These are phyloP conservation scores for Ceratoteleas bidentatus DNA, from an alignment of 1,140 invertebrate genomes.

Conservation along the genomic window DNA sequence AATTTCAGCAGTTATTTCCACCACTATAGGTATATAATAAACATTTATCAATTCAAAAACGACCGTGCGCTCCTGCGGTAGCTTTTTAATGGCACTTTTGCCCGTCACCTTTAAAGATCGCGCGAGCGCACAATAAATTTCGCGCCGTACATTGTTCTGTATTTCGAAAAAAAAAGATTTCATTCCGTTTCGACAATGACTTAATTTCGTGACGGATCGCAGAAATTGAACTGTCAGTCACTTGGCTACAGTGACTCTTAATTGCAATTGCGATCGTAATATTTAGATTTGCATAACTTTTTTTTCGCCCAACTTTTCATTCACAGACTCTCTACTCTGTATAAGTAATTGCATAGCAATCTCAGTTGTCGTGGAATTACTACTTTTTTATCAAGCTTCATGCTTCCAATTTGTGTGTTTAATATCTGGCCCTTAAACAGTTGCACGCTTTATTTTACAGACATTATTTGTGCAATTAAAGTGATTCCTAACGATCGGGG, in stretches of 20 bases:
- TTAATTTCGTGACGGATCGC: constrained; percentile 14
- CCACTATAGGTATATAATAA: constrained; percentile 32
- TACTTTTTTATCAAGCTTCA: too few relatives aligned
- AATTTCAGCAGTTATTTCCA: constrained; percentile 57
- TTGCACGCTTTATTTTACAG: too few relatives aligned
- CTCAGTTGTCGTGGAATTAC: too few relatives aligned
- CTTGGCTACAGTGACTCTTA: constrained; percentile 18
- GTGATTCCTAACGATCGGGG: too few relatives aligned
- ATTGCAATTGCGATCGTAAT: constrained; percentile 19
- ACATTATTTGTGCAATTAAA: too few relatives aligned
- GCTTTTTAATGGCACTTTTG: constrained; percentile 14
- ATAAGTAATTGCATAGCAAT: too few relatives aligned
- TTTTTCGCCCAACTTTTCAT: not conserved
- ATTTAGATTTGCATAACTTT: constrained; percentile 11
- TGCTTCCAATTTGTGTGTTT: too few relatives aligned
- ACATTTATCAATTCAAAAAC: constrained; percentile 44
- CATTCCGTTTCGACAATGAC: constrained; percentile 10
- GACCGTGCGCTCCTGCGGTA: not conserved
- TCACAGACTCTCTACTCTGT: too few relatives aligned
- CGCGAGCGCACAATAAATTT: not conserved
- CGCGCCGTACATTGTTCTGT: not conserved
- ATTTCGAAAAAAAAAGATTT: not conserved
- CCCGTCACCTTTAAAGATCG: constrained; percentile 9
- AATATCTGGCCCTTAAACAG: too few relatives aligned
- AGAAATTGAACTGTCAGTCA: constrained; percentile 37